These are phyloP conservation scores for Alethe castanea DNA, from an alignment of 2,113 vertebrate genomes.

Conservation along the genomic window DNA sequence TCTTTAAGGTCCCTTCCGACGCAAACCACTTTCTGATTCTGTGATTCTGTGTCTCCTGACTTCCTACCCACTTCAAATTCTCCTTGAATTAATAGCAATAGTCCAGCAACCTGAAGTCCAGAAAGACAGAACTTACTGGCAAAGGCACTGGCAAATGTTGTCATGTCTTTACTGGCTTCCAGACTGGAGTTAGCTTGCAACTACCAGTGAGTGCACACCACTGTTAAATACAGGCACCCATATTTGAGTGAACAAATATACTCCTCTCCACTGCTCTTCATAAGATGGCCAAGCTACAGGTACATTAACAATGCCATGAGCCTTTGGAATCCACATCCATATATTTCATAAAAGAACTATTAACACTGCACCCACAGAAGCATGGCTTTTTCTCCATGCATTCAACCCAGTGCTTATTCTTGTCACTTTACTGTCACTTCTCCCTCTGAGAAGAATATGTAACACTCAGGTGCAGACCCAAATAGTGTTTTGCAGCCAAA, in stretches of 20 bases:
- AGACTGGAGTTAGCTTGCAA: neutral
- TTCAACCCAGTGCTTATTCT: neutral
- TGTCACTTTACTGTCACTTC: neutral
- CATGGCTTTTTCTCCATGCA: neutral
- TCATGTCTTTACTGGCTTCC: neutral
- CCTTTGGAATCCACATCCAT: neutral
- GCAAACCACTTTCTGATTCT: neutral
- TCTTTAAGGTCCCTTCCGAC: neutral
- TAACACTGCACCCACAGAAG: neutral
- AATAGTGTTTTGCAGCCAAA: neutral
- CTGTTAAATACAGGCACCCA: neutral
- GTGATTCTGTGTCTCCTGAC: neutral
- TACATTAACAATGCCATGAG: rapidly evolving
- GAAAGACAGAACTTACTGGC: neutral
- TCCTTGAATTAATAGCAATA: neutral
- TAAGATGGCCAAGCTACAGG: neutral
- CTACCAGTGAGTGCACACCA: neutral
- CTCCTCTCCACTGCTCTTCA: neutral
- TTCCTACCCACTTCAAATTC: neutral
- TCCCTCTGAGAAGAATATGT: neutral
- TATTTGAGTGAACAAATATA: neutral
- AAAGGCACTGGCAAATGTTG: neutral
- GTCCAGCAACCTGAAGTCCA: neutral
- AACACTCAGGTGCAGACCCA: neutral
- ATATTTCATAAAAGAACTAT: neutral